Conservation (phyloP, 2,797 vertebrate genomes). For the Varecia variegata region DNA sequence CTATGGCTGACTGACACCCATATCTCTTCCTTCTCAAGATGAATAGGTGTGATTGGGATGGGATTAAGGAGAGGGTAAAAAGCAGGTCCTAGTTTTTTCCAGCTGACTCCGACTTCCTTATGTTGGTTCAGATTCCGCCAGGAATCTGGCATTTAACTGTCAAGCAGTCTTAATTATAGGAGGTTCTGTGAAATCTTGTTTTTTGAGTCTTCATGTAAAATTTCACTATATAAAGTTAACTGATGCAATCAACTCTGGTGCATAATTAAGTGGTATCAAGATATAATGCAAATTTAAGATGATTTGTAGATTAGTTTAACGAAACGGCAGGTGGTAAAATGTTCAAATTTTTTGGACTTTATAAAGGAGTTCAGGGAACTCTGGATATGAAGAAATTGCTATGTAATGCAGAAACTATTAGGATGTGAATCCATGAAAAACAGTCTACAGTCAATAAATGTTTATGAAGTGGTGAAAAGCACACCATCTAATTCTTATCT, state of each 20-base stretch:
- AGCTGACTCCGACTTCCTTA: not conserved
- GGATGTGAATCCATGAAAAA: not conserved
- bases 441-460: not conserved
- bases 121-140: not conserved
- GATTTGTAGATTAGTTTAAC: not conserved
- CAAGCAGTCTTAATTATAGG: not conserved
- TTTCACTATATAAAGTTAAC: not conserved
- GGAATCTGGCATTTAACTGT: not conserved
- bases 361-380: not conserved
- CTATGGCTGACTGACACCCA: not conserved
- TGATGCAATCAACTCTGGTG: not conserved
- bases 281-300: not conserved
- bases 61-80: not conserved
- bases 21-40: not conserved
- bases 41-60: not conserved
- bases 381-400: not conserved
- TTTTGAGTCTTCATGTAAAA: not conserved
- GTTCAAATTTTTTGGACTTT: not conserved
- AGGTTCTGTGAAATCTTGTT: not conserved
- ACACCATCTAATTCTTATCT: not conserved
- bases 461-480: not conserved
- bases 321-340: not conserved
- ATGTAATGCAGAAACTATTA: not conserved
- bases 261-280: not conserved
- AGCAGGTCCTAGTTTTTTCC: not conserved